Conservation (phyloP, 2,888 invertebrate species). For the Camptogramma bilineatum region DNA sequence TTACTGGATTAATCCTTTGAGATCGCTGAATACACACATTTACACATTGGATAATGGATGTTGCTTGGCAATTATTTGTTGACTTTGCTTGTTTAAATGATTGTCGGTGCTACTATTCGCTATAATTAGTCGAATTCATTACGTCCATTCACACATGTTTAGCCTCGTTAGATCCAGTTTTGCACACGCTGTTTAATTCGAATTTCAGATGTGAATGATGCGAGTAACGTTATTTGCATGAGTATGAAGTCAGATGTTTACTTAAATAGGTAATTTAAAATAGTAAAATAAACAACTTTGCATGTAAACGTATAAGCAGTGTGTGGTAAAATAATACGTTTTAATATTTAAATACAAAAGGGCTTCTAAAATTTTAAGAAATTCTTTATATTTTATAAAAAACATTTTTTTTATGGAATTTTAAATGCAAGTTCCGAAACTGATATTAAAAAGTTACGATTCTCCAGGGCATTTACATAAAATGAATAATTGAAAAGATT, state of each 20-base stretch:
- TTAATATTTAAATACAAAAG: no score
- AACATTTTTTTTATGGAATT: no score
- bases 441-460: neutral
- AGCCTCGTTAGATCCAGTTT: neutral
- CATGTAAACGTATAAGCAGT: no score
- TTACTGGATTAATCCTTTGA: slow-evolving; percentile 18
- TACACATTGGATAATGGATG: slow-evolving; percentile 1
- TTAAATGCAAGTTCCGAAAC: neutral
- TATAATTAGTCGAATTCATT: slow-evolving; percentile 16
- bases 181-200: neutral
- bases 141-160: neutral
- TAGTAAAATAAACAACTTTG: no score
- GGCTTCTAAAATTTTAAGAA: no score
- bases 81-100: slow-evolving; percentile 11
- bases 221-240: neutral
- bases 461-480: slow-evolving; percentile 27
- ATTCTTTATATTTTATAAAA: no score
- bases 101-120: slow-evolving; percentile 8
- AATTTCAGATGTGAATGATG: neutral
- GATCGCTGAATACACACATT: slow-evolving; percentile 5
- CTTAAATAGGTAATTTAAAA: no score
- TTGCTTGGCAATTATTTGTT: slow-evolving; percentile 5
- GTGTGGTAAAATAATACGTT: no score
- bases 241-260: no score
- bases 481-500: slow-evolving; percentile 43